Conservation (phyloP, 2,113 vertebrate genomes). For the Melanocharis versteri region DNA sequence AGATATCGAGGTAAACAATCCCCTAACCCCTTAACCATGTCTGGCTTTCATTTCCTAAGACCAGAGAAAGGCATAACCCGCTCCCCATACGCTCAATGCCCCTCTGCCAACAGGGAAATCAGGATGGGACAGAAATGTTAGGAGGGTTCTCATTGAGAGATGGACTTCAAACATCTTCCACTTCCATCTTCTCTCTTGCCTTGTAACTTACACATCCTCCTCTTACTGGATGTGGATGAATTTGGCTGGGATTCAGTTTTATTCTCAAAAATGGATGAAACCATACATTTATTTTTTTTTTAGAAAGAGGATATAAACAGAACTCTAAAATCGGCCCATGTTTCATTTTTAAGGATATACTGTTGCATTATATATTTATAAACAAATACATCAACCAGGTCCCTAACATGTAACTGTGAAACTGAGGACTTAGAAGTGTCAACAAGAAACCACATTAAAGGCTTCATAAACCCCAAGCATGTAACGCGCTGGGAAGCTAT, state of each 20-base stretch:
- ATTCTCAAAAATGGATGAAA: not conserved
- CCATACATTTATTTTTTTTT: not conserved
- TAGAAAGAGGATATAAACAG: not conserved
- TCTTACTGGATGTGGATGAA: rapidly evolving
- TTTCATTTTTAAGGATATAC: not conserved
- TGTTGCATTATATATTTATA: not conserved
- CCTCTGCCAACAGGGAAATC: not conserved
- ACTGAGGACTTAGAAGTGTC: not conserved
- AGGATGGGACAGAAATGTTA: not conserved
- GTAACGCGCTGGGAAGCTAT: not conserved
- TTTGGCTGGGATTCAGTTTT: not conserved
- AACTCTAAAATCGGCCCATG: not conserved
- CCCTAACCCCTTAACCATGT: no score
- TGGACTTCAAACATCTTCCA: not conserved
- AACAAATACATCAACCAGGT: not conserved
- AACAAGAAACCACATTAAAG: not conserved
- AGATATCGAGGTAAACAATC: no score
- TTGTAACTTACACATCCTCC: not conserved
- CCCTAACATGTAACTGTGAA: not conserved
- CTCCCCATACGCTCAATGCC: not conserved
- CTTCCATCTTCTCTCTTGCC: not conserved
- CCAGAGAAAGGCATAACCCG: no score
- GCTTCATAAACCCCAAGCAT: not conserved
- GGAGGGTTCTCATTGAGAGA: not conserved
- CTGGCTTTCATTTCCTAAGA: no score